Evolutionary conservation across 2,797 vertebrate species (phyloP), one percentile per base, ranked within the genome.

Genomic region (Austrolebias charrua): DNA sequence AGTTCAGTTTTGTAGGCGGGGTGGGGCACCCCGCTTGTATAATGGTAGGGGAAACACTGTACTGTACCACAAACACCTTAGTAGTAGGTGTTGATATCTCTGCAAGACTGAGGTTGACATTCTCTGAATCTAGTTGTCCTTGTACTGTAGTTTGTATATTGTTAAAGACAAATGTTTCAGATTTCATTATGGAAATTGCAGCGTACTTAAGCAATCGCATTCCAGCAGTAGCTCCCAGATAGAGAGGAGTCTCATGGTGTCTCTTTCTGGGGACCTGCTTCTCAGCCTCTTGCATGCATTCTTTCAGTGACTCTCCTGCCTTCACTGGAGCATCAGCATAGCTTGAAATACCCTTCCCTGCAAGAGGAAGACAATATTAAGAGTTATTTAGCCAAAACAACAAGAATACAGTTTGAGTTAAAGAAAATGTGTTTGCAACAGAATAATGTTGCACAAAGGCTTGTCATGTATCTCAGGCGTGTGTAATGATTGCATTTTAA

Each of bases 141-240:
- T 40, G 38, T n/a, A n/a, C n/a, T n/a, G n/a, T 40, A 40, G 4
- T 11, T 40, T 44, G 13, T 8, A 12, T 62, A 11, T 19, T 10
- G 15, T 16, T 9, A 2, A 28, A 13, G 7, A 29, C 29, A 5
- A 15, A 24, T 38, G 24, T 54, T 62, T 54, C 38, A 14, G 42
- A 16, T 57, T 35, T 45, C n/a, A 20, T 24, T 42, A 31, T 31
- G 11, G 9, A 38, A 12, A 11, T 33, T 51, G 33, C 40, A 8
- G 10, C 62, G 0, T 94, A 99, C 98, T 93, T 92, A 56, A 99
- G 94, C 64, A 99, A 86, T 69, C 96, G 88, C 98, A 99, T 98
- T 82, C 97, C 97, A 8, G 97, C 97, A 0, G 96, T 99, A 48
- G 98, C 97, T 56, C 98, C 98, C 72, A 99, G 90, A 86, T 98